A percentile compares a stretch with the other conserved stretches of the same genome.
phyloP scores from a whole-genome alignment of 1,140 invertebrate species.

The Colletes gigas region DNA sequence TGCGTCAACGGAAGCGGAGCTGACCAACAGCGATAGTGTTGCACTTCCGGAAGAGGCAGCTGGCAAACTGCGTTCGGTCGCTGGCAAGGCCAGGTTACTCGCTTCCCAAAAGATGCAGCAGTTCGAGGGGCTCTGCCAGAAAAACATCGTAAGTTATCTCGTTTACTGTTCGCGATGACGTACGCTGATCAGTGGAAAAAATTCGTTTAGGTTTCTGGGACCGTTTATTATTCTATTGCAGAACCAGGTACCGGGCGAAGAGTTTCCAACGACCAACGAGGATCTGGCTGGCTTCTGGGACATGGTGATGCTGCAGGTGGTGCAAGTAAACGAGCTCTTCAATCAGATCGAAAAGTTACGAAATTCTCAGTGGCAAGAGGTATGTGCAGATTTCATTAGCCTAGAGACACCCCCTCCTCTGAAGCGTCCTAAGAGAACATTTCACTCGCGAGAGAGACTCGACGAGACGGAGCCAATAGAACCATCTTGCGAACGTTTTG shows the following conservation, averaged over 20 bases:
- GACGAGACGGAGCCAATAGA: background rate
- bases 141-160: slow-evolving; percentile 87
- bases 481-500: background rate
- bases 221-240: slow-evolving; percentile 66
- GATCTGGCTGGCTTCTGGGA: slow-evolving; percentile 98
- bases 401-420: background rate
- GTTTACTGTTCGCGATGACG: background rate
- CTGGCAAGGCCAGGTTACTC: slow-evolving; percentile 94
- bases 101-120: slow-evolving; percentile 97
- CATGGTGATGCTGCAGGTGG: slow-evolving; percentile 95
- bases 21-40: slow-evolving; percentile 75
- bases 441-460: background rate
- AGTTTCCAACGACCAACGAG: slow-evolving; percentile 92
- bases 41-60: slow-evolving; percentile 88
- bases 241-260: slow-evolving; percentile 87
- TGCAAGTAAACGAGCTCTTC: slow-evolving; percentile 90
- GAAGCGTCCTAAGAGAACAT: background rate
- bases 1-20: slow-evolving; percentile 85
- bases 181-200: too few relatives aligned
- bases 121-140: slow-evolving; percentile 92
- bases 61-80: slow-evolving; percentile 92
- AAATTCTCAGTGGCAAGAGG: slow-evolving; percentile 87
- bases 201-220: too few relatives aligned
- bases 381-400: slow-evolving; percentile 63
- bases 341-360: slow-evolving; percentile 87